Evolutionary conservation across 2,797 vertebrate species (phyloP), one percentile per base, ranked within the genome.

Genomic region (Capromys pilorides): DNA sequence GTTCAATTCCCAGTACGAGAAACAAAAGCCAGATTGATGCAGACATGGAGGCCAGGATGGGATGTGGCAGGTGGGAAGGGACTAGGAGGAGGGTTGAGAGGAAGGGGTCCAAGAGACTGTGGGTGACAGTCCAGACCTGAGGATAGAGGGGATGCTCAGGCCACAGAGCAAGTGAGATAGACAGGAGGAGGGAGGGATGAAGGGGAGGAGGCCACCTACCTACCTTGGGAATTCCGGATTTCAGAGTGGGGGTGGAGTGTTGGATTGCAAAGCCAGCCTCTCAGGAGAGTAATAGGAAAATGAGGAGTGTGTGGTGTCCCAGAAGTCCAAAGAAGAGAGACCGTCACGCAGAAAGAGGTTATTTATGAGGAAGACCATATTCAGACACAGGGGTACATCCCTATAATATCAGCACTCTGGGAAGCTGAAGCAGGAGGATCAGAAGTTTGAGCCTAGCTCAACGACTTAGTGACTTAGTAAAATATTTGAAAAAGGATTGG

Each of bases 31-130:
- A 54, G 77, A n/a, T 54, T 33, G 45, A 10, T 13, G n/a, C 31
- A 22, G 51, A 49, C 5, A 6, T 8, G 9, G 92, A 87, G 82
- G 57, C 57, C 84, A 61, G 5, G 24, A 18, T 57, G 26, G 54
- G 77, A 49, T 51, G 45, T 71, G 39, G 59, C 39, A 10, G n/a
- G 2, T n/a, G 59, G 24, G 62, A 77, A 49, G 26, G 33, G 13
- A 49, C 18, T 33, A 36, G 61, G 12, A 36, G 61, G 12, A 1
- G 33, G 0, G 36, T 41, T 51, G 24, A 11, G n/a, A 14, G 14
- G 45, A 39, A n/a, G 31, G 16, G 16, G 36, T 67, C 54, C 66
- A 61, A 94, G 96, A 97, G 96, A 91, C 96, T 95, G 93, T 88
- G 62, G 96, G 96, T 26, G 24, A 66, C 14, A 49, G 5, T 77